phyloP scores from a whole-genome alignment of 2,888 invertebrate species.

The Phengaris arion region DNA sequence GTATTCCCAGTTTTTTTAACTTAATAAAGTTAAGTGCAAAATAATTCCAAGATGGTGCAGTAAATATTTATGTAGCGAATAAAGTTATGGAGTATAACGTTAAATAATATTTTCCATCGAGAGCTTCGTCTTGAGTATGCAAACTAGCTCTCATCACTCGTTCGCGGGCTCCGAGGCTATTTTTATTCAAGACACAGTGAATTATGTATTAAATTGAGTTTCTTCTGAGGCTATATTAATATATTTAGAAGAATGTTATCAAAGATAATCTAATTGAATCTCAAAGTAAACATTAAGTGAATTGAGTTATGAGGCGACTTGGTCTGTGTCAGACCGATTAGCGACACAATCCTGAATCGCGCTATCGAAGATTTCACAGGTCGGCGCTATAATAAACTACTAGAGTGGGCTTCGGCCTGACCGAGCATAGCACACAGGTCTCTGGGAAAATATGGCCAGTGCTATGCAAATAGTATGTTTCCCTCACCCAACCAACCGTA shows the following conservation, averaged over 20 bases:
- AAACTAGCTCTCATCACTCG: conserved; percentile 19
- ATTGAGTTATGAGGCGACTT: too few relatives aligned
- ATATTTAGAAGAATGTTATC: neutral
- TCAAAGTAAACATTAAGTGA: too few relatives aligned
- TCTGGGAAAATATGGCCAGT: too few relatives aligned
- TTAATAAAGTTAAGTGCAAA: neutral
- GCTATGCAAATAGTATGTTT: too few relatives aligned
- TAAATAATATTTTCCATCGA: conserved; percentile 10
- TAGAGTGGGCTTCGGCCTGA: too few relatives aligned
- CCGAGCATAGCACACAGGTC: too few relatives aligned
- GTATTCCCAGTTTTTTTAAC: conserved; percentile 25
- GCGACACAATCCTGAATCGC: too few relatives aligned
- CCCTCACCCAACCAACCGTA: too few relatives aligned
- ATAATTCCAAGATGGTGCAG: neutral
- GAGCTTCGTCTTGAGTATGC: conserved; percentile 4
- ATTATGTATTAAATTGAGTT: conserved; percentile 18
- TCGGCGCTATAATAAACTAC: too few relatives aligned
- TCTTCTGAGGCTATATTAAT: neutral
- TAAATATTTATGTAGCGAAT: neutral
- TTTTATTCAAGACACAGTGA: conserved; percentile 9
- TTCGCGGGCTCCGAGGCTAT: neutral
- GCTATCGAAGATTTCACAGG: too few relatives aligned
- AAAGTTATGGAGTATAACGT: neutral
- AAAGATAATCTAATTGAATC: too few relatives aligned
- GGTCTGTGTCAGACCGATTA: too few relatives aligned